These are phyloP conservation scores for Paratrypauchen microcephalus DNA, from an alignment of 2,797 vertebrate species.

Conservation along the genomic window DNA sequence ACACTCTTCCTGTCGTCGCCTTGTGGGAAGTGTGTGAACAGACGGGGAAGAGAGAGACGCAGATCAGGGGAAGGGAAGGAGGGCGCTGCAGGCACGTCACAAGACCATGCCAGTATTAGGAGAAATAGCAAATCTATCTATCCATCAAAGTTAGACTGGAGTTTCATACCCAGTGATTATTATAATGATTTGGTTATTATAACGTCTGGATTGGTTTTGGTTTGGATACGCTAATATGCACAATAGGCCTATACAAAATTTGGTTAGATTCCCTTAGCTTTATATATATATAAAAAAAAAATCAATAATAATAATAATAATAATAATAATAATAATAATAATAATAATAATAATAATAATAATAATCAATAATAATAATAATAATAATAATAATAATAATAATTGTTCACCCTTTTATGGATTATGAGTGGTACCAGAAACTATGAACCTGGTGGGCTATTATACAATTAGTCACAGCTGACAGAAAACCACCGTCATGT, in stretches of 20 bases:
- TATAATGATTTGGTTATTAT: conserved; percentile 28
- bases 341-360: too few species aligned
- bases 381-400: background rate
- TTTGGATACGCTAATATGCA: background rate
- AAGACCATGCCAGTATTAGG: conserved; percentile 26
- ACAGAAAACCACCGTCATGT: background rate
- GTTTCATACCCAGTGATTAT: conserved; percentile 49
- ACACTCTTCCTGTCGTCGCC: conserved; percentile 29
- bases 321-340: too few species aligned
- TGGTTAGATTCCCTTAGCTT: background rate
- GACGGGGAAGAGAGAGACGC: conserved; percentile 14
- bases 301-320: too few species aligned
- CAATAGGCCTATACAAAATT: background rate
- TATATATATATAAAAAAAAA: too few species aligned
- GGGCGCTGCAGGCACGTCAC: conserved; percentile 46
- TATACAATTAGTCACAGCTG: background rate
- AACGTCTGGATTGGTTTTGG: conserved; percentile 38
- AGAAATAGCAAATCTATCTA: conserved; percentile 18
- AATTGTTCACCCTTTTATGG: background rate
- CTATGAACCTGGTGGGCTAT: background rate
- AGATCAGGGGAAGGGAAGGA: conserved; percentile 32
- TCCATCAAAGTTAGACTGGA: conserved; percentile 29
- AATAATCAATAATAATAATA: too few species aligned
- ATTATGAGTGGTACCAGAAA: background rate
- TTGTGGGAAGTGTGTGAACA: conserved; percentile 24